Evolutionary conservation across 2,888 invertebrate genomes (phyloP).

Genomic region (Cetonia aurata): DNA sequence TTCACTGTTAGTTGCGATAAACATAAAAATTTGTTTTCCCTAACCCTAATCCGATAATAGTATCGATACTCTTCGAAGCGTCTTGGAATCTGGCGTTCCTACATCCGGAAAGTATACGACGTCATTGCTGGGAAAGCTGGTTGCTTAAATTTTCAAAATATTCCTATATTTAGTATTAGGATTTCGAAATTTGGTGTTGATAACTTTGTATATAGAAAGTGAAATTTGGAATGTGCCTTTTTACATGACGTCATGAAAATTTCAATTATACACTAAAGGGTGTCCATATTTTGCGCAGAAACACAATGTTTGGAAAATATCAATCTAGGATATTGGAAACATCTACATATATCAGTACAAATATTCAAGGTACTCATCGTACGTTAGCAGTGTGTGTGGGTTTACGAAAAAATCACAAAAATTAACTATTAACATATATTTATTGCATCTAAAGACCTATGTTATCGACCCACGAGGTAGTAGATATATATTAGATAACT

Average conservation of each 20-base stretch:
- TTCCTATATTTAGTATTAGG: neutral
- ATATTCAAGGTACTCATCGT: too few species aligned
- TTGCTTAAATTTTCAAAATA: neutral
- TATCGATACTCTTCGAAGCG: neutral
- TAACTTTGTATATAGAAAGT: neutral
- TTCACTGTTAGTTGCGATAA: neutral
- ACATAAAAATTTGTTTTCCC: constrained; percentile 7
- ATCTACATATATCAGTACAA: too few species aligned
- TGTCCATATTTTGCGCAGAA: too few species aligned
- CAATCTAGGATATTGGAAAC: too few species aligned
- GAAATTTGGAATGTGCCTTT: too few species aligned
- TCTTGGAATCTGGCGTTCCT: too few species aligned
- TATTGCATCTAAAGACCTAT: constrained; percentile 9
- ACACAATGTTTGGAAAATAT: too few species aligned
- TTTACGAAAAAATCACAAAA: neutral
- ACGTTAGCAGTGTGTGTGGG: neutral
- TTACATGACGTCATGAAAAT: too few species aligned
- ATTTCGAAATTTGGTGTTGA: neutral
- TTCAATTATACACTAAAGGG: too few species aligned
- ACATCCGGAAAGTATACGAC: too few species aligned
- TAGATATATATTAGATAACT: constrained; percentile 21
- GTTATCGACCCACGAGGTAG: constrained; percentile 20
- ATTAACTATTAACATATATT: neutral
- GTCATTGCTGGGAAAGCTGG: neutral
- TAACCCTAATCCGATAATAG: constrained; percentile 17